Percentiles rank a stretch among this genome's conserved stretches.
Conservation (phyloP, 2,113 vertebrate species). For the Butorides virescens region DNA sequence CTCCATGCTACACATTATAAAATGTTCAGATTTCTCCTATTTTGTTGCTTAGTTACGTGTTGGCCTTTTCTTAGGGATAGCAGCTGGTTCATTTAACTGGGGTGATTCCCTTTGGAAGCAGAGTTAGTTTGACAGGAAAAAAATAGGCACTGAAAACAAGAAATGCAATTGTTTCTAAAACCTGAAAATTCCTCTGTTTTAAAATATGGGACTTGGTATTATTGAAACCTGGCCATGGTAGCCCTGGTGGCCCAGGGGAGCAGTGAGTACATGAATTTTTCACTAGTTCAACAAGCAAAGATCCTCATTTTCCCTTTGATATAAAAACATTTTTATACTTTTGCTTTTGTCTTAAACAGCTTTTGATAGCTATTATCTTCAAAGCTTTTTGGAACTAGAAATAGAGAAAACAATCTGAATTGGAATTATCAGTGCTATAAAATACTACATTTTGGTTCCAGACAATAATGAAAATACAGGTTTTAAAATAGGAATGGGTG, state of each 20-base stretch:
- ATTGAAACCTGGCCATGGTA: neutral
- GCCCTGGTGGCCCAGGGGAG: neutral
- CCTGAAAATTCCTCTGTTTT: neutral
- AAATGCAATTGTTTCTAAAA: neutral
- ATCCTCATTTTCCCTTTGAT: neutral
- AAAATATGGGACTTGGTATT: neutral
- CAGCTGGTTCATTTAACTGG: neutral
- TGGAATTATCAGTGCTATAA: neutral
- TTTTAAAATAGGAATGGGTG: neutral
- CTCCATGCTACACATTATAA: neutral
- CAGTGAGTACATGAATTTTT: neutral
- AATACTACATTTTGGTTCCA: neutral
- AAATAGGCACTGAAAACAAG: neutral
- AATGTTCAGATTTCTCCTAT: neutral
- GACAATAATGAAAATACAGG: neutral
- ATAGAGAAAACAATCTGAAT: neutral
- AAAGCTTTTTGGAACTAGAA: neutral
- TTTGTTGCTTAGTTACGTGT: conserved; percentile 28
- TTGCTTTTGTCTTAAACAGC: neutral
- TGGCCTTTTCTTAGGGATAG: neutral
- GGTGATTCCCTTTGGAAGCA: neutral
- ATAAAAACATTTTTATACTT: neutral
- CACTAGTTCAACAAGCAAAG: neutral
- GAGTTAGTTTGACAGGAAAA: neutral
- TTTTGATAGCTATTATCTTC: neutral